Base-by-base conservation (phyloP, 2,888 invertebrate species). In the Chrysolina haemoptera region DNA sequence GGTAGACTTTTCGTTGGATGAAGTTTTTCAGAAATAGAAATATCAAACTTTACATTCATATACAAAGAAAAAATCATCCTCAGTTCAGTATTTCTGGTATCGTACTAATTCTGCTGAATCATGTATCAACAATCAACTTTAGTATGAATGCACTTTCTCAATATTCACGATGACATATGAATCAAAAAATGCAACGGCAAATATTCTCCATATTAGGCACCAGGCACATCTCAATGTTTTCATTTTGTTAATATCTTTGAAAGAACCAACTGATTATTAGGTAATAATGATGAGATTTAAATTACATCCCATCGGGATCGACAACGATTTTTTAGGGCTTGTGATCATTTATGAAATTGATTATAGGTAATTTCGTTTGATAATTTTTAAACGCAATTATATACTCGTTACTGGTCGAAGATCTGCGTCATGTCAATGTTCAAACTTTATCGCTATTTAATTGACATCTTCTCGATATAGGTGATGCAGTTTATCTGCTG, bases 321-420 rank as follows among this genome's bases (percentile, higher is more conserved):
- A 76, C 75, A 75, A 76, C 70, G 71, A 71, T 67, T 76, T 76
- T 78, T 78, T 76, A 73, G 68, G 72, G 71, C 71, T 55, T 59
- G 71, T 65, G 76, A 76, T 76, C 76, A 76, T 74, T 76, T 82
- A 79, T 82, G 79, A 81, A 82, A 83, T 83, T 83, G 83, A 83
- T 83, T 83, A 83, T 82, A 81, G 81, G 81, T 82, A 83, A 83
- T 83, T 82, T 82, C 75, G 73, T 81, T 80, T 79, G 81, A 83
- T 83, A 77, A 83, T 82, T 83, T 83, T 82, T 80, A 79, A 80
- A 79, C 77, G 80, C 80, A 82, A 83, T 82, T 83, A 82, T 82
- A 79, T 80, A 76, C 80, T 82, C 82, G 80, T 82, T 83, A 82
- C 71, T 70, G 69, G 55, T 68, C 43, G 43, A 68, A 72, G 74